Percentiles rank a stretch among this genome's conserved stretches.
These are phyloP conservation scores for Lasiommata megera DNA, from an alignment of 2,888 invertebrate genomes.

Conservation along the genomic window DNA sequence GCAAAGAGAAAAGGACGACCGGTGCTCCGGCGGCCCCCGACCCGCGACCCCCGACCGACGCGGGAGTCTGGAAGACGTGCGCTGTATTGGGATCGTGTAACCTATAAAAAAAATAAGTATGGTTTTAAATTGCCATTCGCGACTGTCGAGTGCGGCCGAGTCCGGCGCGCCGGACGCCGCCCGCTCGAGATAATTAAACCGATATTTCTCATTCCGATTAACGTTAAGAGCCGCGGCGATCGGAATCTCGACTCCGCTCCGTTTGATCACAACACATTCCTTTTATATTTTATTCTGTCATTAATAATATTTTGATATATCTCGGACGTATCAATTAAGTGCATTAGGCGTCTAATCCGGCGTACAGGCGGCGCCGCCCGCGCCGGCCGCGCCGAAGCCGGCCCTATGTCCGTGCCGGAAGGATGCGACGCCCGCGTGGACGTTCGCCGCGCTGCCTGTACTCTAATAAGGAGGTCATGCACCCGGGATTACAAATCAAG, in stretches of 20 bases:
- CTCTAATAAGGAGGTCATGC: constrained; percentile 20
- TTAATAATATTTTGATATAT: constrained; percentile 31
- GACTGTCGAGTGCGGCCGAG: not conserved
- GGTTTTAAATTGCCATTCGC: no score
- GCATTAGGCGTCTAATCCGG: constrained; percentile 24
- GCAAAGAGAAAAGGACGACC: no score
- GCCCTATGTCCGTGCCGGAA: no score
- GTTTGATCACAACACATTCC: constrained; percentile 18
- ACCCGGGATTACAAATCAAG: constrained; percentile 16
- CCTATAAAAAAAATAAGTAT: no score
- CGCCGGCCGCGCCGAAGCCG: not conserved
- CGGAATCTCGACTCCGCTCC: constrained; percentile 20
- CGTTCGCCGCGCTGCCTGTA: constrained; percentile 1
- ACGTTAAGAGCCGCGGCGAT: constrained; percentile 9
- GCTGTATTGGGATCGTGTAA: no score
- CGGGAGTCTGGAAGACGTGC: no score
- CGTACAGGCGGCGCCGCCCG: constrained; percentile 8
- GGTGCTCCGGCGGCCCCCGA: no score
- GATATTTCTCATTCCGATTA: constrained; percentile 20
- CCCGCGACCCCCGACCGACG: no score
- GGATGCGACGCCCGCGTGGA: no score
- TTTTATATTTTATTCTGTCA: constrained; percentile 26
- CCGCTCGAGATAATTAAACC: constrained; percentile 14
- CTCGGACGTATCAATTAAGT: constrained; percentile 29
- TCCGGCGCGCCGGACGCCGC: not conserved